Conservation (phyloP, 2,797 vertebrate genomes). For the Huso huso region DNA sequence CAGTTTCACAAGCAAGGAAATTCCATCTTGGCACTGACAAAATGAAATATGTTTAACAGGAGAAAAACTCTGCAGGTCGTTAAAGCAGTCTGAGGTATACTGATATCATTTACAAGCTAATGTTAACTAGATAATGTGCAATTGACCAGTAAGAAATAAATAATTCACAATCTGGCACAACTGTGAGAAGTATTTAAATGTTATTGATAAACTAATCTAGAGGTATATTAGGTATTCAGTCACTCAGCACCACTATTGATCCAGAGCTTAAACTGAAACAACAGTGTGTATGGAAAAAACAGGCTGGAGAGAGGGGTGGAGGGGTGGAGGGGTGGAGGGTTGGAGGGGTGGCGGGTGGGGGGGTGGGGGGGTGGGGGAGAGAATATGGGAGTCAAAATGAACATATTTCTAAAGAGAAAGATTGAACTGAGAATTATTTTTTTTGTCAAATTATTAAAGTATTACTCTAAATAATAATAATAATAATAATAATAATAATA, state of each 20-base stretch:
- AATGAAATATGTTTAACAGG: conserved; percentile 18
- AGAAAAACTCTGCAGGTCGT: not conserved
- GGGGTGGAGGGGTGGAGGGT: conserved; percentile 11
- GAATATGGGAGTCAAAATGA: conserved; percentile 11
- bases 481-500: no score
- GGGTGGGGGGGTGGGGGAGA: conserved; percentile 16
- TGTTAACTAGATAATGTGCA: conserved; percentile 78
- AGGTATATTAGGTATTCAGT: conserved; percentile 71
- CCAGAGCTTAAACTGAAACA: conserved; percentile 38
- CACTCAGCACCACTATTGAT: conserved; percentile 69
- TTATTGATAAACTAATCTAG: conserved; percentile 85
- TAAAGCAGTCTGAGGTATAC: conserved; percentile 32
- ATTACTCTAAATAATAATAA: no score
- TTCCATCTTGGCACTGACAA: conserved; percentile 16
- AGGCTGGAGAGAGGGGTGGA: conserved; percentile 16
- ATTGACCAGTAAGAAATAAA: conserved; percentile 83
- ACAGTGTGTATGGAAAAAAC: conserved; percentile 26
- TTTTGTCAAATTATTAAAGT: no score
- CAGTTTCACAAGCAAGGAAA: conserved; percentile 24
- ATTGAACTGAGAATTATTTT: no score
- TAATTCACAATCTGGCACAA: conserved; percentile 80
- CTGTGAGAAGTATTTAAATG: conserved; percentile 89
- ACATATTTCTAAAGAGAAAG: no score
- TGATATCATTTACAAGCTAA: conserved; percentile 64
- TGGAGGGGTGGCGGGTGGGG: no score